Evolutionary conservation across 2,888 invertebrate species (phyloP).

Genomic region (Tipula vernalis): DNA sequence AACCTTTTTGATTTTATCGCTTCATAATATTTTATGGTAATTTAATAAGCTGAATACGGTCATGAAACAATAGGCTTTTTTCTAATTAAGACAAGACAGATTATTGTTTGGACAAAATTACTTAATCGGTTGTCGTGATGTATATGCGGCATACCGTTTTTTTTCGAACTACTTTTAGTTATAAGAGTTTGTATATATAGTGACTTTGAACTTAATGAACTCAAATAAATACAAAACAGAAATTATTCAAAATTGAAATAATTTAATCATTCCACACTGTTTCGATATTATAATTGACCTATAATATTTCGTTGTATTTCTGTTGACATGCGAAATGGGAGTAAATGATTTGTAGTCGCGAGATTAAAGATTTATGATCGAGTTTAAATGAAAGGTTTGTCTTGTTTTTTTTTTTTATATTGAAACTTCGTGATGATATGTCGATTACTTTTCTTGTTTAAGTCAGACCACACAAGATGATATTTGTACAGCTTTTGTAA

Average conservation of each 20-base stretch:
- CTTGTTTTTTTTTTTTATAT: background rate
- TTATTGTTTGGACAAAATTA: background rate
- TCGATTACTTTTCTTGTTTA: background rate
- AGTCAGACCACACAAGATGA: background rate
- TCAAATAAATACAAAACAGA: background rate
- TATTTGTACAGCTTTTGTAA: background rate
- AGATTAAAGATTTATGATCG: background rate
- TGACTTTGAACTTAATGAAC: background rate
- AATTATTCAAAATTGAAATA: background rate
- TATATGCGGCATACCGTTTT: background rate
- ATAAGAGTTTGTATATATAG: background rate
- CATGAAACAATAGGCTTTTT: background rate
- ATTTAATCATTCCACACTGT: background rate
- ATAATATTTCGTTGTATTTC: background rate
- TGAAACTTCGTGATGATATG: background rate
- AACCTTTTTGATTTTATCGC: background rate
- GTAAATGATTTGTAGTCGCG: background rate
- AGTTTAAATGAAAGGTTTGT: background rate
- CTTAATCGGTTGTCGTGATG: background rate
- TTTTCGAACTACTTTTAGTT: too few relatives aligned
- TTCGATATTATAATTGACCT: background rate
- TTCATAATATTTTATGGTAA: background rate
- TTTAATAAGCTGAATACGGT: background rate
- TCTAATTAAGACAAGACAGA: background rate
- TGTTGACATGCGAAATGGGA: background rate